phyloP scores from a whole-genome alignment of 2,888 invertebrate species.

The Troides oblongomaculatus region DNA sequence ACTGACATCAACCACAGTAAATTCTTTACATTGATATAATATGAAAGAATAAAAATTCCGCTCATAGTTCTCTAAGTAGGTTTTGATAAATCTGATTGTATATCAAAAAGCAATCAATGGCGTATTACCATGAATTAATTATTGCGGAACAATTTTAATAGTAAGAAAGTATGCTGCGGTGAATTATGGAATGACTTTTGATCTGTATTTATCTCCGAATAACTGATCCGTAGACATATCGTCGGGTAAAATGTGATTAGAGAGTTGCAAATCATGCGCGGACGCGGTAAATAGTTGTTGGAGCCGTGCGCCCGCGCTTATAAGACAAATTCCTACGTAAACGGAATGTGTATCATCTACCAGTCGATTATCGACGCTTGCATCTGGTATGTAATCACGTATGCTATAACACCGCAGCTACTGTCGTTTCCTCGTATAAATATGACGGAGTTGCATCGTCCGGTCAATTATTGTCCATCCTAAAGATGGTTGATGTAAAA shows the following conservation, averaged over 20 bases:
- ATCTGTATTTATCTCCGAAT: slow-evolving; percentile 37
- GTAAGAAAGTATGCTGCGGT: slow-evolving; percentile 44
- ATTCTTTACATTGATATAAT: slow-evolving; percentile 44
- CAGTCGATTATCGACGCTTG: slow-evolving; percentile 29
- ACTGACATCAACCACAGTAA: slow-evolving; percentile 1
- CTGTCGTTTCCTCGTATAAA: slow-evolving; percentile 47
- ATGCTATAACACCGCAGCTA: slow-evolving; percentile 37
- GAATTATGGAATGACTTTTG: slow-evolving; percentile 44
- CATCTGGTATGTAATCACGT: slow-evolving; percentile 44
- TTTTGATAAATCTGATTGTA: slow-evolving; percentile 60
- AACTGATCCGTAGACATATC: slow-evolving; percentile 22
- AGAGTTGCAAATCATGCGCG: slow-evolving; percentile 28
- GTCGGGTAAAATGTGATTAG: slow-evolving; percentile 16
- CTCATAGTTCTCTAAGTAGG: slow-evolving; percentile 35
- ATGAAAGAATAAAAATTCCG: slow-evolving; percentile 41
- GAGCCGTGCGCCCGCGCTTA: slow-evolving; percentile 3
- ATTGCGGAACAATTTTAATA: slow-evolving; percentile 54
- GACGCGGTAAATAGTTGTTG: slow-evolving; percentile 10
- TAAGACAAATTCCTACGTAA: slow-evolving; percentile 21
- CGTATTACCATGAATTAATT: slow-evolving; percentile 58
- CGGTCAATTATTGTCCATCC: slow-evolving; percentile 51
- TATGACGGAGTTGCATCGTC: slow-evolving; percentile 39
- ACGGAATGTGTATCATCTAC: slow-evolving; percentile 24
- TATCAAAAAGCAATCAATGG: slow-evolving; percentile 62
- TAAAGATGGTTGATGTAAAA: slow-evolving; percentile 58